These are phyloP conservation scores for Tolmerus cingulatus DNA, from an alignment of 2,888 invertebrate genomes.

Conservation along the genomic window DNA sequence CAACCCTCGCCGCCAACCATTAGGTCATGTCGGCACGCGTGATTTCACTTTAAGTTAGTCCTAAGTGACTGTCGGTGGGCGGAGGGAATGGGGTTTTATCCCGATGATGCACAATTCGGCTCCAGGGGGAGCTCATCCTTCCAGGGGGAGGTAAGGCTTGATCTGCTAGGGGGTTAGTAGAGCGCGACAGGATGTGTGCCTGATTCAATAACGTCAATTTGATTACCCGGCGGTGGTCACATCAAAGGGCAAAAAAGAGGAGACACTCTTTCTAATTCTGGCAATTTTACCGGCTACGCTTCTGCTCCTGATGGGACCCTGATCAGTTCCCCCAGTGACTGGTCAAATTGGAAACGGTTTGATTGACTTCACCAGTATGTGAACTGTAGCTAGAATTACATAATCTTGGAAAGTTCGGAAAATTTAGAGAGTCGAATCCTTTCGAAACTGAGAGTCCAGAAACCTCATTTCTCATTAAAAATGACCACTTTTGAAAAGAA, in stretches of 20 bases:
- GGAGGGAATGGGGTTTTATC: background rate
- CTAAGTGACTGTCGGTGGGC: background rate
- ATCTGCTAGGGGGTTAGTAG: background rate
- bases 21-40: slow-evolving; percentile 17
- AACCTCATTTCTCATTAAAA: too few relatives aligned
- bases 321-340: background rate
- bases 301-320: background rate
- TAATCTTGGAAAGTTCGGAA: background rate
- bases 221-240: background rate
- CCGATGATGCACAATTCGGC: background rate
- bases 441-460: background rate
- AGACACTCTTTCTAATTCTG: background rate
- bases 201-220: slow-evolving; percentile 9
- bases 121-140: background rate
- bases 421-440: background rate
- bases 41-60: slow-evolving; percentile 16
- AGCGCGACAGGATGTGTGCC: background rate
- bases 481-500: too few relatives aligned
- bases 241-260: background rate
- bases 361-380: background rate
- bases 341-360: background rate
- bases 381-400: background rate
- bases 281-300: background rate
- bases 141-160: background rate
- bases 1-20: background rate